Evolutionary conservation across 1,140 invertebrate species (phyloP).

Genomic region (Harpegnathos saltator): DNA sequence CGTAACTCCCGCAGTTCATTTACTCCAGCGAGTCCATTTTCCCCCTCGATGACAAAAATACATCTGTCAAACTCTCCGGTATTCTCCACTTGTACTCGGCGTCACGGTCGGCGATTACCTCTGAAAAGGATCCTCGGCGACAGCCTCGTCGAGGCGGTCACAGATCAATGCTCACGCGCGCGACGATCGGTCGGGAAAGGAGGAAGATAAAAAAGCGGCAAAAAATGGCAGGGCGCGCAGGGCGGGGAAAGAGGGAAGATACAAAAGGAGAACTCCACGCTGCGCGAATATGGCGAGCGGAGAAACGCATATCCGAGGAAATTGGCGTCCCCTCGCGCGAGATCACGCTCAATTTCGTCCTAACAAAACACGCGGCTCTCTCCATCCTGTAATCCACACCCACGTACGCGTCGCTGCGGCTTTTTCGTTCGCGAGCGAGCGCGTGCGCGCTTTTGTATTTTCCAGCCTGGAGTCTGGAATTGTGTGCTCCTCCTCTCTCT

Average conservation of each 20-base stretch:
- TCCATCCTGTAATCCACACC: constrained; percentile 66
- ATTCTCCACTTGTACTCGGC: constrained; percentile 13
- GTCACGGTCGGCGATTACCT: constrained; percentile 37
- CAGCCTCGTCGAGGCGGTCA: background rate
- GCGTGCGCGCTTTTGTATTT: constrained; percentile 68
- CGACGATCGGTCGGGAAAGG: constrained; percentile 50
- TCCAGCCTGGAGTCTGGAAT: constrained; percentile 38
- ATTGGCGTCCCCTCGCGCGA: constrained; percentile 59
- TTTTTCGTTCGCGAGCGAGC: constrained; percentile 52
- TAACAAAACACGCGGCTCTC: constrained; percentile 73
- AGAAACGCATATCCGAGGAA: constrained; percentile 62
- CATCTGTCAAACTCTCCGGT: constrained; percentile 13
- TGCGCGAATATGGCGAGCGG: constrained; percentile 37
- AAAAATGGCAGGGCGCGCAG: background rate
- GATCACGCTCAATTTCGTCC: constrained; percentile 77
- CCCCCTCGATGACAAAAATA: background rate
- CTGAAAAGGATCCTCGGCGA: too few relatives aligned
- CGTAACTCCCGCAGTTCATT: too few relatives aligned
- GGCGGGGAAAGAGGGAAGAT: too few relatives aligned
- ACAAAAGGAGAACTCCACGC: background rate
- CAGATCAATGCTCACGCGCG: background rate
- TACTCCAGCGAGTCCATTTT: background rate
- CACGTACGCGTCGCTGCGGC: constrained; percentile 45
- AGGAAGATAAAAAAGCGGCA: constrained; percentile 23
- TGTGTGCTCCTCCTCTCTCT: background rate